Base-by-base conservation (phyloP, 2,888 invertebrate genomes). In the Melanostoma scalare region DNA sequence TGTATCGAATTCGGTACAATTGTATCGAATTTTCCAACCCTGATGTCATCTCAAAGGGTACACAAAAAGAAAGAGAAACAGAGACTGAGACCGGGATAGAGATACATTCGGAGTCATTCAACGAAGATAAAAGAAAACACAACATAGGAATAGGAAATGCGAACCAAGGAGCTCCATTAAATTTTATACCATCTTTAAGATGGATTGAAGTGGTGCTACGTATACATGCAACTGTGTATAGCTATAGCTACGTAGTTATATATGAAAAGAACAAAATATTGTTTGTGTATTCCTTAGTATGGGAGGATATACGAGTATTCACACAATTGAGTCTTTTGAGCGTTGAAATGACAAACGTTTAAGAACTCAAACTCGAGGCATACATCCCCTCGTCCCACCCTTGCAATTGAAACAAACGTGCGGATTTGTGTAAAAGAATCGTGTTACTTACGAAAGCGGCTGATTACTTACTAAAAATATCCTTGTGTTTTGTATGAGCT, bases 291-390 rank as follows among this genome's bases (percentile, higher is more conserved):
- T 6, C 5, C 4, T 3, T 6, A 36, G 36, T 10, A 20, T 20
- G 6, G 20, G 46, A 61, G 42, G 44, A 55, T 69, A 20, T 20
- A 20, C 20, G 20, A 20, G 46, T 72, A 80, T 80, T 69, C 80
- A 65, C 69, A 75, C 80, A 80, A 80, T 80, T 80, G 80, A 76
- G 65, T 76, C 80, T 80, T 60, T 72, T 35, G 72, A 78, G 56
- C 52, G 77, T 72, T 52, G 72, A 71, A 78, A 78, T 78, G 77
- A 78, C 72, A 80, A 80, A 67, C 77, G 77, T 42, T 75, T 75
- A 74, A 71, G 44, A 63, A 61, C 61, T 68, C 48, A 67, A 55
- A 60, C 35, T 63, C 50, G 20, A 20, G 10, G 10, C 8, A 10
- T 35, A 4, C 33, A 48, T 20, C 46, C 0, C 6, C 6, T 8